Percentiles rank a stretch among this genome's conserved stretches.
Evolutionary conservation across 2,113 vertebrate species (phyloP).

Genomic region (Chamaea fasciata): DNA sequence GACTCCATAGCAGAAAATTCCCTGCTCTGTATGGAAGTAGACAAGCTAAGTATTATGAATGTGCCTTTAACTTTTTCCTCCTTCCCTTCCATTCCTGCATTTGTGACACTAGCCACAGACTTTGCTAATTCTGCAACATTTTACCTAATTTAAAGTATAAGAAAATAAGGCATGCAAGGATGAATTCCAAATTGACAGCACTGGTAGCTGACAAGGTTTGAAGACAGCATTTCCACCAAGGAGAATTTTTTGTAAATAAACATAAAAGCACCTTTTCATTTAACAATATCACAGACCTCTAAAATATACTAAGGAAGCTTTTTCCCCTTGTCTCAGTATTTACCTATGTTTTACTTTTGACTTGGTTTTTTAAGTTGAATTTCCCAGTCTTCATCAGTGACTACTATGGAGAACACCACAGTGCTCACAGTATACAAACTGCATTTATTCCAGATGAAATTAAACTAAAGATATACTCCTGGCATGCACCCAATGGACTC

Average conservation of each 20-base stretch:
- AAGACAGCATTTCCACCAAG: neutral
- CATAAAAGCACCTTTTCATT: neutral
- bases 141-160: neutral
- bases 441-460: neutral
- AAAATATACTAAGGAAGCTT: neutral
- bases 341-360: neutral
- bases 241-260: neutral
- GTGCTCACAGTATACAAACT: neutral
- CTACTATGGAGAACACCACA: neutral
- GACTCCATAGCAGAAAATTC: neutral
- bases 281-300: neutral
- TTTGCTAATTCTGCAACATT: neutral
- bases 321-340: neutral
- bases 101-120: neutral
- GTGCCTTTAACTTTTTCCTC: neutral
- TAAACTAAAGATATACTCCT: neutral
- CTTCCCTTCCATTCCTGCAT: neutral
- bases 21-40: neutral
- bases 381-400: neutral
- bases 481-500: neutral
- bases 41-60: neutral
- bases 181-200: neutral
- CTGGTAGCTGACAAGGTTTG: neutral
- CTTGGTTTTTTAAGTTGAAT: neutral
- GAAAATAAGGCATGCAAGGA: neutral